These are phyloP conservation scores for Perizoma affinitatum DNA, from an alignment of 2,888 invertebrate species.

Conservation along the genomic window DNA sequence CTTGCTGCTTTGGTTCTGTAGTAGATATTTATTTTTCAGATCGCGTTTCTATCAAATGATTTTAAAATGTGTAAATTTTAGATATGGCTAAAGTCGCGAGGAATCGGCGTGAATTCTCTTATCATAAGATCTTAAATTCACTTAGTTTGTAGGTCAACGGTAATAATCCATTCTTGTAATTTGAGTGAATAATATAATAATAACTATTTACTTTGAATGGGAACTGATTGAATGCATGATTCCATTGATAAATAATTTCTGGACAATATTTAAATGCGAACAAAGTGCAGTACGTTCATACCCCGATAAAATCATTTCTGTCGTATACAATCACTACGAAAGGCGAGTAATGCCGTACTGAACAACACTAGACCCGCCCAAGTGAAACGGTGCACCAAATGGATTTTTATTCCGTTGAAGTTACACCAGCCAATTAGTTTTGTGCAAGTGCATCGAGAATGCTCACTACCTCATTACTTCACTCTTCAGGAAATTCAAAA, in stretches of 20 bases:
- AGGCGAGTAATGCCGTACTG: slow-evolving; percentile 23
- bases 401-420: slow-evolving; percentile 71
- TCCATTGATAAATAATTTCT: slow-evolving; percentile 9
- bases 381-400: slow-evolving; percentile 60
- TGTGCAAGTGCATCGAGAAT: slow-evolving; percentile 70
- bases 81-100: too few relatives aligned
- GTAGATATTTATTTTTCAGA: slow-evolving; percentile 2
- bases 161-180: too few relatives aligned
- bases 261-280: slow-evolving; percentile 4
- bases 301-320: slow-evolving; percentile 31
- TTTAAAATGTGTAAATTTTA: neutral
- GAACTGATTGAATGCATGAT: slow-evolving; percentile 4
- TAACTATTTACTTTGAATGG: too few relatives aligned
- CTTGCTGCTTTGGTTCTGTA: slow-evolving; percentile 8
- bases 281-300: slow-evolving; percentile 13
- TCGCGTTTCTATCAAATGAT: neutral
- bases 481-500: slow-evolving; percentile 55
- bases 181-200: neutral
- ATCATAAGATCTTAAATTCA: too few relatives aligned
- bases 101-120: too few relatives aligned
- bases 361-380: slow-evolving; percentile 49
- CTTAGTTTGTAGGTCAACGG: too few relatives aligned
- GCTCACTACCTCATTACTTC: slow-evolving; percentile 61
- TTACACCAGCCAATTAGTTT: slow-evolving; percentile 72
- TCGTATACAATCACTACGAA: slow-evolving; percentile 21